Evolutionary conservation across 2,113 vertebrate species (phyloP).

Genomic region (Scomber japonicus): DNA sequence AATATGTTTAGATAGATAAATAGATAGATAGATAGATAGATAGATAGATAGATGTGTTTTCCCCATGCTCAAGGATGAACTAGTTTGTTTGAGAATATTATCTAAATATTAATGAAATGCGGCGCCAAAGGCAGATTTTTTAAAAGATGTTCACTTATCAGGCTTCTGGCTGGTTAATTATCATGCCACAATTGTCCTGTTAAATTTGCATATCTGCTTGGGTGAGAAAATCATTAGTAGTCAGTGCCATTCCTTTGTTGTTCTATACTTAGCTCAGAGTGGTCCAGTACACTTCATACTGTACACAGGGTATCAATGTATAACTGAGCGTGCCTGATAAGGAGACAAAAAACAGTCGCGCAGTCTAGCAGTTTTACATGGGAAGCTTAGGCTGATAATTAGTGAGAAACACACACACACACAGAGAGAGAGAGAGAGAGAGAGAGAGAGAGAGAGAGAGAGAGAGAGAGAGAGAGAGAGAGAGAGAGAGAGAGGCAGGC

Average conservation of each 20-base stretch:
- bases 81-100: background rate
- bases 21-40: slow-evolving; percentile 5
- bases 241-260: slow-evolving; percentile 45
- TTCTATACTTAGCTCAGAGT: slow-evolving; percentile 56
- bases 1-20: background rate
- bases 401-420: slow-evolving; percentile 14
- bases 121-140: background rate
- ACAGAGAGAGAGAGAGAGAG: slow-evolving; percentile 56
- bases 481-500: slow-evolving; percentile 62
- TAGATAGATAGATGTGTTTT: no score
- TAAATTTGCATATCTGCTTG: slow-evolving; percentile 15
- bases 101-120: slow-evolving; percentile 27
- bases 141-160: background rate
- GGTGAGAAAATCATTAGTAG: slow-evolving; percentile 38
- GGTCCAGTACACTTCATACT: slow-evolving; percentile 10
- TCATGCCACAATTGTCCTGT: slow-evolving; percentile 1
- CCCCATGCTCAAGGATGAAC: background rate
- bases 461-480: slow-evolving; percentile 59
- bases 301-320: slow-evolving; percentile 31
- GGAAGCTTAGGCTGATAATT: slow-evolving; percentile 33
- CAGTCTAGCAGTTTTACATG: slow-evolving; percentile 8
- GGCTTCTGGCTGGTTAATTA: slow-evolving; percentile 4
- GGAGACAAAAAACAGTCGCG: slow-evolving; percentile 1
- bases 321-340: slow-evolving; percentile 10
- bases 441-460: slow-evolving; percentile 60